Evolutionary conservation across 1,140 invertebrate genomes (phyloP).

Genomic region (Atopsyche davidsoni): DNA sequence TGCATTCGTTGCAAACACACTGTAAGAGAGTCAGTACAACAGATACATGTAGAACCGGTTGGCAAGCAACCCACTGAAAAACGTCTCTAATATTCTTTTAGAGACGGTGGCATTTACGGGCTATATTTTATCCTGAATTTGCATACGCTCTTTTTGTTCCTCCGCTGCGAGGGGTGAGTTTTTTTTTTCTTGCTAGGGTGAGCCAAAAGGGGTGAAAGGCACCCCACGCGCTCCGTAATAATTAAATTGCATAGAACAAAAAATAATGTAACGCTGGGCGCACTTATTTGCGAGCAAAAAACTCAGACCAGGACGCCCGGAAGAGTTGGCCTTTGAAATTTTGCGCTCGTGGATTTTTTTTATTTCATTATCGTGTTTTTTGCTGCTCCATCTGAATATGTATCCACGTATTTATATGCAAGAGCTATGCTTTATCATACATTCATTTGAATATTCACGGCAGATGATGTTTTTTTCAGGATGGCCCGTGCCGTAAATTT

Average conservation of each 20-base stretch:
- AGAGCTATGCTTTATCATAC: neutral
- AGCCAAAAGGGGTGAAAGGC: constrained; percentile 51
- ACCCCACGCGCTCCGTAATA: constrained; percentile 37
- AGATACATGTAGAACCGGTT: constrained; percentile 31
- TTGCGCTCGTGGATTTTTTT: neutral
- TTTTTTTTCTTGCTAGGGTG: constrained; percentile 49
- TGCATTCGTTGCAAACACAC: no score
- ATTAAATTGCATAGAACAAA: constrained; percentile 47
- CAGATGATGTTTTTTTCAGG: no score
- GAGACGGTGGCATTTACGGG: constrained; percentile 54
- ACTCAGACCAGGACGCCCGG: no score
- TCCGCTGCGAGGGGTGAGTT: constrained; percentile 26
- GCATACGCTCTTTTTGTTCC: constrained; percentile 50
- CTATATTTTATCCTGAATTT: constrained; percentile 55
- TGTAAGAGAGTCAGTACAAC: constrained; percentile 25
- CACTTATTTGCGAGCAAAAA: no score
- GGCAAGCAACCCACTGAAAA: constrained; percentile 48
- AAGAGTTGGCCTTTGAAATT: neutral
- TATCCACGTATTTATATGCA: neutral
- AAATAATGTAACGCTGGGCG: constrained; percentile 25
- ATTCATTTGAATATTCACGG: no score
- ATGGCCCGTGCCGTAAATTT: no score
- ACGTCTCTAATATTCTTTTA: constrained; percentile 54
- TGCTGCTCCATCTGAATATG: neutral
- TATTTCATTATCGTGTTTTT: neutral